A percentile compares a stretch with the other conserved stretches of the same genome.
Evolutionary conservation across 2,888 invertebrate species (phyloP).

Genomic region (Trisateles emortualis): DNA sequence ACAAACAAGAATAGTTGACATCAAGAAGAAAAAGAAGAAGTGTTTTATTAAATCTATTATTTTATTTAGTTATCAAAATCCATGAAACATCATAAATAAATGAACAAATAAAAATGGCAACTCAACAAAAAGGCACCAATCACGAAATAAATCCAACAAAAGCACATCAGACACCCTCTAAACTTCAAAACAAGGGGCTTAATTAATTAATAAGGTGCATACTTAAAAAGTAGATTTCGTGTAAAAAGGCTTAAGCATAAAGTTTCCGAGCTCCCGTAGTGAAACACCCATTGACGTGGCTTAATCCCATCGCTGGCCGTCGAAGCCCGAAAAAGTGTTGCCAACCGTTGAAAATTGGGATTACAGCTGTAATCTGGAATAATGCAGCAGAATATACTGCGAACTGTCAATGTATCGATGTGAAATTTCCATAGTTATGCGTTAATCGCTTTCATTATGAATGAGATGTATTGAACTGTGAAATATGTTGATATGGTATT

Average conservation of each 20-base stretch:
- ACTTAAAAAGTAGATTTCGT: constrained; percentile 65
- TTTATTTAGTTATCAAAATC: no score
- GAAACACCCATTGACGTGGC: constrained; percentile 57
- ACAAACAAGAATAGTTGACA: no score
- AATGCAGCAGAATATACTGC: constrained; percentile 52
- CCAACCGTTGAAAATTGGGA: constrained; percentile 66
- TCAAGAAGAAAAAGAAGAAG: no score
- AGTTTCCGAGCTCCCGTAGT: constrained; percentile 66
- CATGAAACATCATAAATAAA: no score
- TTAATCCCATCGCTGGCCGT: constrained; percentile 66
- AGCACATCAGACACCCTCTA: constrained; percentile 53
- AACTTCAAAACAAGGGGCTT: constrained; percentile 64
- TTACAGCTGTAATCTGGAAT: constrained; percentile 70
- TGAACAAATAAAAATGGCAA: not conserved
- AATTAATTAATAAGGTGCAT: constrained; percentile 80
- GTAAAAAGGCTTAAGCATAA: constrained; percentile 73
- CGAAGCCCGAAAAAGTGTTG: constrained; percentile 65
- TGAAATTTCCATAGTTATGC: constrained; percentile 48
- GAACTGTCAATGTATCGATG: constrained; percentile 55
- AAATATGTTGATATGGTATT: constrained; percentile 29
- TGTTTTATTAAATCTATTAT: no score
- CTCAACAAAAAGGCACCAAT: constrained; percentile 10
- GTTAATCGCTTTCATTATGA: constrained; percentile 52
- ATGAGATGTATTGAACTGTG: constrained; percentile 43
- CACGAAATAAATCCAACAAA: constrained; percentile 43